Base-by-base conservation (phyloP, 92 coral and sea anemone species). In the Parazoanthus darwini region DNA sequence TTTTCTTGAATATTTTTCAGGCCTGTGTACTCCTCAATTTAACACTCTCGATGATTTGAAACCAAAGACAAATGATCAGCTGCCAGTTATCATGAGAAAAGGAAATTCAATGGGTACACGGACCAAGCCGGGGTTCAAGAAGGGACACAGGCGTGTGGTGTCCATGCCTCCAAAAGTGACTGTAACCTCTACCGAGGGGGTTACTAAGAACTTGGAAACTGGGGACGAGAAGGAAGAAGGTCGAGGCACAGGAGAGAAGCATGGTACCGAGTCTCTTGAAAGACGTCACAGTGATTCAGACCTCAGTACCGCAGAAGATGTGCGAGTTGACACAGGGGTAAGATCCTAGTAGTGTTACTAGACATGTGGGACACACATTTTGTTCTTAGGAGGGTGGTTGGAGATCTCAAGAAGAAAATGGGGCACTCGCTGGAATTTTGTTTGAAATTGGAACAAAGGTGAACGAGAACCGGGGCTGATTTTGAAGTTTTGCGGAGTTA, bases 91-190 rank as follows among this genome's bases (percentile, higher is more conserved):
- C 23, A 38, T 46, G 3, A 84, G 38, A 35, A 91, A 56, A 82
- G 89, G 15, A 56, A 33, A 48, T 54, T 50, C 79, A 13, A 8
- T 82, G 86, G 26, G 18, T 46, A n/a, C 46, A n/a, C 18, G 20
- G 23, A 5, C 35, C 16, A 56, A 46, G 44, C 72, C 72, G 10
- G 29, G 88, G 8, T 92, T 94, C 74, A 88, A 74, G 23, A 94
- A 78, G 38, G 94, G 96, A 5, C 98, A 93, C 82, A 90, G 98
- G 11, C 81, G 98, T 46, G 93, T 93, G 5, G 90, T 78, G 15
- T 95, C 98, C 3, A 90, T 90, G 42, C 98, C 96, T 25, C 91
- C 94, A 48, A 77, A 38, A 51, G 82, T 90, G 43, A 73, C 86
- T 48, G 77, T 92, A 5, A 44, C 79, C 16, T 71, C 63, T 46